Conservation (phyloP, 2,113 vertebrate genomes). For the Phaethon lepturus region DNA sequence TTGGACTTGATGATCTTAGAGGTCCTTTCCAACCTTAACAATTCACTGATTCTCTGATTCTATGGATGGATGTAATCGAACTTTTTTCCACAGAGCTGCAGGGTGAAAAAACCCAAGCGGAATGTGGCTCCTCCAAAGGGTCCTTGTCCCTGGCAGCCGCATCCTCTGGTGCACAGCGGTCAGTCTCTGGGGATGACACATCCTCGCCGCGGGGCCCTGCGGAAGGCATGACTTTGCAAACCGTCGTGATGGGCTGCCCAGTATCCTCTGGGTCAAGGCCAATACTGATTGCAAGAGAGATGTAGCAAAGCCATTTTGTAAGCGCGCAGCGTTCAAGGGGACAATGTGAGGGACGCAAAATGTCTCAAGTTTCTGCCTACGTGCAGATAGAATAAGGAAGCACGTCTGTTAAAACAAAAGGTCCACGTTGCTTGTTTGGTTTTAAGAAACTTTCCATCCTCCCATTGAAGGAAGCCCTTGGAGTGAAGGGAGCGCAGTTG, state of each 20-base stretch:
- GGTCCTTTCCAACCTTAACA: no score
- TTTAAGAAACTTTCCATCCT: constrained; percentile 66
- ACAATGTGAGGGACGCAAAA: not conserved
- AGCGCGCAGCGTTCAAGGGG: not conserved
- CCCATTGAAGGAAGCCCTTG: constrained; percentile 37
- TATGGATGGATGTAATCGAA: not conserved
- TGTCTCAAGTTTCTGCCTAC: constrained; percentile 11
- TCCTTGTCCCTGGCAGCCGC: not conserved
- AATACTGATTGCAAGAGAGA: not conserved
- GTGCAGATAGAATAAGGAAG: constrained; percentile 1
- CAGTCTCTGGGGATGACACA: not conserved
- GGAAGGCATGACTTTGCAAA: not conserved
- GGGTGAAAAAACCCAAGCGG: not conserved
- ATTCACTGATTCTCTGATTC: not conserved
- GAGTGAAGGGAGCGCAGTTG: constrained; percentile 5
- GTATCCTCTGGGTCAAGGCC: not conserved
- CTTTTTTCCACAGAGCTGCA: not conserved
- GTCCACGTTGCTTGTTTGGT: constrained; percentile 18
- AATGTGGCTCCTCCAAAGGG: not conserved
- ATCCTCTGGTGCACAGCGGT: not conserved
- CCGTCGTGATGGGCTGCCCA: not conserved
- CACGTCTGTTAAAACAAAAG: constrained; percentile 53
- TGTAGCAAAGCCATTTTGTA: not conserved
- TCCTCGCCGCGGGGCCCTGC: not conserved
- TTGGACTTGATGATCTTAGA: no score